Evolutionary conservation across 2,113 vertebrate genomes (phyloP), one percentile per base, ranked within the genome.

Genomic region (Scophthalmus maximus): DNA sequence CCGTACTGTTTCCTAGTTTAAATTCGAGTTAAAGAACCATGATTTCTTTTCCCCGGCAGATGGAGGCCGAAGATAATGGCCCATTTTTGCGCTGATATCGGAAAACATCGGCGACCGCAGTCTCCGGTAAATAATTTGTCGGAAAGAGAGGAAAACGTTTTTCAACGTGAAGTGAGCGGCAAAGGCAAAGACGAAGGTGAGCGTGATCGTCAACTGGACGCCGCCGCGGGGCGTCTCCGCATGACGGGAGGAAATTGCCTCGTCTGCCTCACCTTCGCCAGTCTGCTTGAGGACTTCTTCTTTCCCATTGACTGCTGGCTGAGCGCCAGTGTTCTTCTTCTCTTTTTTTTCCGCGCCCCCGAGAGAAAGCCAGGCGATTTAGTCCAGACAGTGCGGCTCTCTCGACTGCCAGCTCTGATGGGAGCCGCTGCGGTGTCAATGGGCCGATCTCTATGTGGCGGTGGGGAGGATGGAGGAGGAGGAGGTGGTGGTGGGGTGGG

Each of bases 201-300:
- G 80, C 47, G 59, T 52, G 78, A 83, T 88, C 86, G 82, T 84
- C 76, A 77, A 81, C 57, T 74, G 20, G 11, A 20, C 12, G 77
- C 67, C 17, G 68, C 82, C 69, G n/a, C n/a, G n/a, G 20, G 11
- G n/a, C 12, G 77, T 64, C 17, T 65, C 82, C 69, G 53, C 73
- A 29, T 78, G 87, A 86, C 78, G 70, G 73, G 38, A 3, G 72
- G 76, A 83, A 79, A 89, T 81, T 69, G 83, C 85, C 79, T 87
- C 46, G 40, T 87, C 69, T 82, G 34, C 52, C 25, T 68, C 68
- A 80, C 79, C 59, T 87, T 81, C 49, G n/a, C 51, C 52, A 61
- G 76, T 49, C 72, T n/a, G 72, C 80, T 87, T 30, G 38, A 74
- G 82, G 71, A 83, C 74, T 82, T 73, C 56, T n/a, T n/a, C n/a